These are phyloP conservation scores for Lutjanus campechanus DNA, from an alignment of 2,797 vertebrate species.

Conservation along the genomic window DNA sequence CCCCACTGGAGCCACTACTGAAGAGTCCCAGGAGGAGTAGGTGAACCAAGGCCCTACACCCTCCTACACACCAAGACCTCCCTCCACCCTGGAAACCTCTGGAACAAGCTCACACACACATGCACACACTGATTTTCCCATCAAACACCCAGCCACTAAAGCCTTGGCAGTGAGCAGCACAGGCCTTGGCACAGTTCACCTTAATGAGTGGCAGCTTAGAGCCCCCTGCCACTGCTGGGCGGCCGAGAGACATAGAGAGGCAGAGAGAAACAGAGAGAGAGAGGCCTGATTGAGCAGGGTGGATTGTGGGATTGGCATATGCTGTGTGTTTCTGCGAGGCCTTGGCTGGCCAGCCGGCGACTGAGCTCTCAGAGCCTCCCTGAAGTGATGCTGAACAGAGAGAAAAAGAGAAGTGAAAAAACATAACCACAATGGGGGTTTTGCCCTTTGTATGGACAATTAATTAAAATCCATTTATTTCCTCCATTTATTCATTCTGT, in stretches of 20 bases:
- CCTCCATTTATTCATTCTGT: conserved; percentile 60
- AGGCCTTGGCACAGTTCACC: conserved; percentile 83
- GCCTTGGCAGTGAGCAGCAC: conserved; percentile 74
- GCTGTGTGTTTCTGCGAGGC: conserved; percentile 51
- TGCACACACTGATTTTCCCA: conserved; percentile 48
- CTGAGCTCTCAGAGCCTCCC: conserved; percentile 71
- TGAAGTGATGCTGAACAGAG: conserved; percentile 65
- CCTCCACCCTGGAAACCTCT: conserved; percentile 49
- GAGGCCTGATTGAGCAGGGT: conserved; percentile 61
- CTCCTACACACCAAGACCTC: conserved; percentile 24
- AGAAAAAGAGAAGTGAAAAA: conserved; percentile 35
- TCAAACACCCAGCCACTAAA: conserved; percentile 68
- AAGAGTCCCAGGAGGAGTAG: too few relatives aligned
- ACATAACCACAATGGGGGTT: conserved; percentile 72
- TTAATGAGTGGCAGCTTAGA: conserved; percentile 82
- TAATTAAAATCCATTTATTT: conserved; percentile 84
- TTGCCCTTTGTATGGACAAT: conserved; percentile 77
- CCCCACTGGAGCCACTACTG: too few relatives aligned
- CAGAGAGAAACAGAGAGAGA: conserved; percentile 34
- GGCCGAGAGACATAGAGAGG: conserved; percentile 51
- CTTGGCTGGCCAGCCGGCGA: conserved; percentile 69
- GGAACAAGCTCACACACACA: conserved; percentile 57
- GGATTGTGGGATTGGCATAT: conserved; percentile 70
- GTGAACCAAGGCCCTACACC: background rate
- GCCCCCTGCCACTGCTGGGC: conserved; percentile 66